Percentiles rank a stretch among this genome's conserved stretches.
phyloP scores from a whole-genome alignment of 2,113 vertebrate species.

The Pyrgilauda ruficollis region DNA sequence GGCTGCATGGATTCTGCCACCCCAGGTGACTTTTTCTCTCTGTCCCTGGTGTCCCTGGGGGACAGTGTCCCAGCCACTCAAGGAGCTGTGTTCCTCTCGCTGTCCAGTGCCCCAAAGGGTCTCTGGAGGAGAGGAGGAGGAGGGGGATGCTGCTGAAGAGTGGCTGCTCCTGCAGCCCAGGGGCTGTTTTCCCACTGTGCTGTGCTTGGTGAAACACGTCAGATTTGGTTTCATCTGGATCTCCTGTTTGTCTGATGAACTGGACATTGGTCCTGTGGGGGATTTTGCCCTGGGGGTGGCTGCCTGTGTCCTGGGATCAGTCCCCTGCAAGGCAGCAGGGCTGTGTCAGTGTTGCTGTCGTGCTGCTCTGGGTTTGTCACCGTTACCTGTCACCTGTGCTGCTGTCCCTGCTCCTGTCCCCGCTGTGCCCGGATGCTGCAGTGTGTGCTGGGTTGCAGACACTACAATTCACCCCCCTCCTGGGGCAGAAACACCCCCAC shows the following conservation, averaged over 20 bases:
- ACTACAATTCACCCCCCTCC: rapidly evolving
- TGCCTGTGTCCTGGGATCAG: not conserved
- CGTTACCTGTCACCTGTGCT: not conserved
- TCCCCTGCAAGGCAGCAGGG: not conserved
- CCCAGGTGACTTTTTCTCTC: not conserved
- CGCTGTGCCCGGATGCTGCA: not conserved
- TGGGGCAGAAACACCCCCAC: not conserved
- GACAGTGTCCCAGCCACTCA: not conserved
- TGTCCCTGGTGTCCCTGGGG: not conserved
- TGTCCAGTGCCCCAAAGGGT: not conserved
- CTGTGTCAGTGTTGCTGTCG: rapidly evolving
- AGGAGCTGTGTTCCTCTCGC: not conserved
- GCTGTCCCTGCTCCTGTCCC: not conserved
- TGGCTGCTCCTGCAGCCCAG: not conserved
- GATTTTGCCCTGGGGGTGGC: not conserved
- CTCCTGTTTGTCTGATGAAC: not conserved
- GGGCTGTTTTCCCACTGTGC: not conserved
- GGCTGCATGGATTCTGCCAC: not conserved
- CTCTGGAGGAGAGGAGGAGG: not conserved
- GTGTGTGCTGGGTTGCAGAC: rapidly evolving
- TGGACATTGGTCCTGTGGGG: rapidly evolving
- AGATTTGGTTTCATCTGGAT: not conserved
- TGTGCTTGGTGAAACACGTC: not conserved
- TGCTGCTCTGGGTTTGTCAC: not conserved
- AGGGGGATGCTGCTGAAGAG: not conserved